Conservation (phyloP, 2,113 vertebrate genomes). For the Morone chrysops region DNA sequence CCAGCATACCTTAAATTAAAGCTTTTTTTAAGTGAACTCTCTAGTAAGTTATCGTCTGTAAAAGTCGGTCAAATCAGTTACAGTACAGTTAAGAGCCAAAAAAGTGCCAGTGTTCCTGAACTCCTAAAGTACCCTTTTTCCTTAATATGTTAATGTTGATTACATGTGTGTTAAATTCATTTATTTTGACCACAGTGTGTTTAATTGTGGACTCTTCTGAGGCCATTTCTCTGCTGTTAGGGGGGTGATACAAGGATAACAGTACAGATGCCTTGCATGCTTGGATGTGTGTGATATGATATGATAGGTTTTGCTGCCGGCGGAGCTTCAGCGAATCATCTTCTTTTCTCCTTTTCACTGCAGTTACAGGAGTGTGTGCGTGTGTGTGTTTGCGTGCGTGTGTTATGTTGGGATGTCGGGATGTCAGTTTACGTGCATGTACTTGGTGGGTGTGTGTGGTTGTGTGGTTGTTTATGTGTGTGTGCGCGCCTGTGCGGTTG, state of each 20-base stretch:
- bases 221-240: conserved; percentile 55
- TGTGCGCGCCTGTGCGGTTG: conserved; percentile 28
- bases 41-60: background rate
- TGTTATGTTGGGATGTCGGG: conserved; percentile 26
- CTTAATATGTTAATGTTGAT: conserved; percentile 4
- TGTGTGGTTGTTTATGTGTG: conserved; percentile 36
- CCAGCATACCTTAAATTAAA: background rate
- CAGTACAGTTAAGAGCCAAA: background rate
- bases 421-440: conserved; percentile 33
- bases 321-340: conserved; percentile 72
- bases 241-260: conserved; percentile 78
- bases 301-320: conserved; percentile 79
- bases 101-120: background rate
- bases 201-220: conserved; percentile 30
- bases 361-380: conserved; percentile 59
- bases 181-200: conserved; percentile 39
- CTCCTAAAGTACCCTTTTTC: background rate
- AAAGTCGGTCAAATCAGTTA: background rate
- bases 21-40: background rate
- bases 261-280: conserved; percentile 78
- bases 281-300: conserved; percentile 82
- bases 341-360: conserved; percentile 68
- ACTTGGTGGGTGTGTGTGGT: conserved; percentile 6
- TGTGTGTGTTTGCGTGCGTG: conserved; percentile 46
- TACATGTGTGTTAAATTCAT: conserved; percentile 30